Base-by-base conservation (phyloP, 2,888 invertebrate species). In the Scaptodrosophila latifasciaeformis region DNA sequence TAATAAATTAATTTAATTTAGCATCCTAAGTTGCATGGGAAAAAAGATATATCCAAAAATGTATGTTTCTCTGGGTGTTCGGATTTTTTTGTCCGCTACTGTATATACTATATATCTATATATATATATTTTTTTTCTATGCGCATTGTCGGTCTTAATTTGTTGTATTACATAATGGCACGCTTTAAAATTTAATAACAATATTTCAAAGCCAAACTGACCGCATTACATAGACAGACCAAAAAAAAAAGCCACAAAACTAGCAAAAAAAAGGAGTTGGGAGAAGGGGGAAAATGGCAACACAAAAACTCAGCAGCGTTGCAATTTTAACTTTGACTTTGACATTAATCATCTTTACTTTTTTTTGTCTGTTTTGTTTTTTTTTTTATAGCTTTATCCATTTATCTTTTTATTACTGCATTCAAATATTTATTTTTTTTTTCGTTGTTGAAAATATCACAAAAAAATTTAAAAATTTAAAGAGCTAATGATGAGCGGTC, bases 301-400 rank as follows among this genome's bases (percentile, higher is more conserved):
- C 17, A 17, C 44, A 29, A 34, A 46, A 46, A 18, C 34, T 1
- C 31, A 9, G 10, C 45, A 17, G 12, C 13, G 46, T 35, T 39
- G 48, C 27, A 39, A 29, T 44, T 34, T 37, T 17, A 39, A 17
- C 53, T 55, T 51, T 58, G 74, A 66, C 78, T 74, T 77, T 74
- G 74, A 77, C 78, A 74, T 77, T 77, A 77, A 74, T 74, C 78
- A 74, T 42, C 40, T 9, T 39, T 30, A 15, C 13, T 51, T 45
- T 40, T 60, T 61, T 61, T 46, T 54, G 15, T 40, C 37, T 7
- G 19, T 7, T 37, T 15, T 37, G 18, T 34, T 10, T 30, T n/a
- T n/a, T n/a, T n/a, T n/a, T n/a, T n/a, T n/a, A n/a, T n/a, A n/a
- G n/a, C n/a, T n/a, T n/a, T n/a, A n/a, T n/a, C n/a, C n/a, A n/a